phyloP scores from a whole-genome alignment of 2,113 vertebrate species.

The Silurus asotus region DNA sequence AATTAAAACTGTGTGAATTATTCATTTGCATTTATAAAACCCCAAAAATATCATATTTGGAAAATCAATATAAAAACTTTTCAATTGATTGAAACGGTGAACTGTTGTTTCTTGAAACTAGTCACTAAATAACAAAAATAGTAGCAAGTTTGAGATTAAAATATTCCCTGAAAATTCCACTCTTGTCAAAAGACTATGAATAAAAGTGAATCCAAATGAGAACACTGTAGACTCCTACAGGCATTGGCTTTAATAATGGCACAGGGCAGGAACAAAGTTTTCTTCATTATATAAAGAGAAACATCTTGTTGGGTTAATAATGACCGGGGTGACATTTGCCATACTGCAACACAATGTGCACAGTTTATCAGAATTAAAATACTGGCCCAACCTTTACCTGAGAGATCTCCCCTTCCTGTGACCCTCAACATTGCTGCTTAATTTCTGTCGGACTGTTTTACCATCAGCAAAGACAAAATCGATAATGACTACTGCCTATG shows the following conservation, averaged over 20 bases:
- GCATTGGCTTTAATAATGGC: not conserved
- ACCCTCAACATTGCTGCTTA: slow-evolving; percentile 8
- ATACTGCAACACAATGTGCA: not conserved
- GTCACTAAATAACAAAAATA: not conserved
- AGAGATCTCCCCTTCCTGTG: not conserved
- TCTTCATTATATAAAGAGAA: slow-evolving; percentile 22
- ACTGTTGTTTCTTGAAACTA: not conserved
- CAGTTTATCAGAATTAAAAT: slow-evolving; percentile 10
- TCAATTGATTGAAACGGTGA: not conserved
- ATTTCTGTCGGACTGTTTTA: slow-evolving; percentile 35
- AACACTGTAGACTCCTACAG: not conserved
- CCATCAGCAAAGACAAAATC: slow-evolving; percentile 37
- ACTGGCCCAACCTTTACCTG: slow-evolving; percentile 8
- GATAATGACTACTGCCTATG: slow-evolving; percentile 19
- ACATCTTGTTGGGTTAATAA: slow-evolving; percentile 22
- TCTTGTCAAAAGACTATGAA: not conserved
- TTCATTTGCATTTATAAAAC: not conserved
- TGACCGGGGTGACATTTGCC: slow-evolving; percentile 24
- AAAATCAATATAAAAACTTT: not conserved
- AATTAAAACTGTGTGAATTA: not conserved
- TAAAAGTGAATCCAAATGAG: not conserved
- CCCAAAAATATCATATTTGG: not conserved
- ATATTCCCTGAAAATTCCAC: not conserved
- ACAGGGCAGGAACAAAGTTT: not conserved
- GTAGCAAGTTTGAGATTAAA: not conserved